Evolutionary conservation across 1,140 invertebrate genomes (phyloP).

Genomic region (Drosophila repletoides): DNA sequence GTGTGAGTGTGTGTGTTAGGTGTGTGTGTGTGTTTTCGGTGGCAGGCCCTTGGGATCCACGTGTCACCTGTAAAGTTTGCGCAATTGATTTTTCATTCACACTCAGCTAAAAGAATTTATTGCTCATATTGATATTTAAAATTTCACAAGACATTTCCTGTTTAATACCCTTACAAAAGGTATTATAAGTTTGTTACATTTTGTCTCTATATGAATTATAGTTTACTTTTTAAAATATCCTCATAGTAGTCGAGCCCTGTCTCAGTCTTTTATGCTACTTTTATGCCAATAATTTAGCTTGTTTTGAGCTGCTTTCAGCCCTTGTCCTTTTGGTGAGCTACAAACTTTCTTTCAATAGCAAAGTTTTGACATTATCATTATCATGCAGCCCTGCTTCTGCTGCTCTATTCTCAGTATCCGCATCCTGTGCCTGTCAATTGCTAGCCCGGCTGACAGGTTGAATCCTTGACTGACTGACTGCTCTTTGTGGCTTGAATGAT

Average conservation of each 20-base stretch:
- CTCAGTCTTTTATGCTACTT: not conserved
- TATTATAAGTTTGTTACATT: too few relatives aligned
- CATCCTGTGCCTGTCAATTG: conserved; percentile 36
- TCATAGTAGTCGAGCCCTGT: too few relatives aligned
- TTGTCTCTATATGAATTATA: too few relatives aligned
- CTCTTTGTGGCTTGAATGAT: not conserved
- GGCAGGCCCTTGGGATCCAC: conserved; percentile 9
- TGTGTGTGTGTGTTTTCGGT: not conserved
- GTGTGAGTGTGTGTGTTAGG: too few relatives aligned
- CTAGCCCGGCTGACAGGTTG: conserved; percentile 19
- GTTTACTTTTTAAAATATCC: too few relatives aligned
- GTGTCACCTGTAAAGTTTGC: conserved; percentile 7
- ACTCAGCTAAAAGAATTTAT: not conserved
- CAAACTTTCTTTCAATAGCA: conserved; percentile 10
- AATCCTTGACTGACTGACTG: not conserved
- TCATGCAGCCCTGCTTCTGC: conserved; percentile 29
- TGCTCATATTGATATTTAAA: not conserved
- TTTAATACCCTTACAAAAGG: too few relatives aligned
- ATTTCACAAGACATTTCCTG: too few relatives aligned
- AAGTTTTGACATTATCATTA: conserved; percentile 51
- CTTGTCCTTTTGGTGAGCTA: not conserved
- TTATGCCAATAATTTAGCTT: not conserved
- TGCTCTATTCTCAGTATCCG: not conserved
- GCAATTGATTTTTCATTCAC: conserved; percentile 27
- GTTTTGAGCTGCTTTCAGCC: not conserved